phyloP scores from a whole-genome alignment of 2,797 vertebrate species.

The Holocentrus rufus region DNA sequence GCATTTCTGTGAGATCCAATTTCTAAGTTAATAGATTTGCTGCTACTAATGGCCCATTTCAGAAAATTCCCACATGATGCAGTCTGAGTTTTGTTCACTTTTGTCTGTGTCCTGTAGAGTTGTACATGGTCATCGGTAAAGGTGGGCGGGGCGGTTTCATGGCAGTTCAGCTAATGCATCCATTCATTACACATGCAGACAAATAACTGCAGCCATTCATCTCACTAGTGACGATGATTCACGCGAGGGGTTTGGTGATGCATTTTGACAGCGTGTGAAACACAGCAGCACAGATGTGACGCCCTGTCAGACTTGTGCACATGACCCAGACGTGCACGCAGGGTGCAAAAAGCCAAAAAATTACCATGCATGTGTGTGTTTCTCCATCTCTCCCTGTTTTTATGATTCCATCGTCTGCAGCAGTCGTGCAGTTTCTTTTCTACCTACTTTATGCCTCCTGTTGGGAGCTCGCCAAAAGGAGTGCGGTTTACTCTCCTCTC shows the following conservation, averaged over 20 bases:
- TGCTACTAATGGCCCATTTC: not conserved
- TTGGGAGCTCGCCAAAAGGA: too few relatives aligned
- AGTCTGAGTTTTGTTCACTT: not conserved
- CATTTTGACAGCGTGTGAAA: not conserved
- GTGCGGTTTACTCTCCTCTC: too few relatives aligned
- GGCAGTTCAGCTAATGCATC: slow-evolving; percentile 7
- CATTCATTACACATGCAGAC: slow-evolving; percentile 26
- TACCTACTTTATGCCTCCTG: too few relatives aligned
- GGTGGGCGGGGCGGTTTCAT: slow-evolving; percentile 20
- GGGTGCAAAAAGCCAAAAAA: too few relatives aligned
- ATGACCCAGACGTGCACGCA: too few relatives aligned
- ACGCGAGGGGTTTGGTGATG: not conserved
- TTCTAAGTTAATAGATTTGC: not conserved
- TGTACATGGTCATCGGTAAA: not conserved
- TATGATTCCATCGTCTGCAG: too few relatives aligned
- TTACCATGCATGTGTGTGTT: not conserved
- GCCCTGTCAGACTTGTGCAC: not conserved
- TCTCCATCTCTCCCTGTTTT: not conserved
- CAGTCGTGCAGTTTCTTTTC: too few relatives aligned
- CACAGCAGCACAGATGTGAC: not conserved
- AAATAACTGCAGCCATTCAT: slow-evolving; percentile 2
- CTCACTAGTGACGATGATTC: slow-evolving; percentile 16
- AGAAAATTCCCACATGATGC: not conserved
- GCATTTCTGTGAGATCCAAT: not conserved
- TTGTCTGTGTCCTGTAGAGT: not conserved